Evolutionary conservation across 2,888 invertebrate genomes (phyloP).

Genomic region (Dasypolia templi): DNA sequence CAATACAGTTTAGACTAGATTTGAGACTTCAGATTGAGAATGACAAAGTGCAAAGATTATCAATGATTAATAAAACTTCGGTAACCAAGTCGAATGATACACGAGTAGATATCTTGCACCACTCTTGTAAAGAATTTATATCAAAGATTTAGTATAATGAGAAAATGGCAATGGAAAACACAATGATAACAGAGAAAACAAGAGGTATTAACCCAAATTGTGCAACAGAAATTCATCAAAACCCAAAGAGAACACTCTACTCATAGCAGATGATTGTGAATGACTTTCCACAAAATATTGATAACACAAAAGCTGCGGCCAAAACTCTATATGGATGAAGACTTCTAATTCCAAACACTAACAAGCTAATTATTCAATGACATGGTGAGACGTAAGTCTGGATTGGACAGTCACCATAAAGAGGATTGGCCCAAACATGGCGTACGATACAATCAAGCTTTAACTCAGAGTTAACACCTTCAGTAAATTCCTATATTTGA

Average conservation of each 20-base stretch:
- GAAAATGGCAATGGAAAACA: conserved; percentile 4
- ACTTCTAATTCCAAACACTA: conserved; percentile 55
- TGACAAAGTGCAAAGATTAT: conserved; percentile 17
- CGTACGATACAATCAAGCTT: conserved; percentile 76
- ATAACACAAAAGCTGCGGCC: conserved; percentile 84
- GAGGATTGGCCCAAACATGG: conserved; percentile 88
- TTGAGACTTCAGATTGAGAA: conserved; percentile 3
- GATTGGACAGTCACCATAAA: conserved; percentile 82
- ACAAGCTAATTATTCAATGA: conserved; percentile 27
- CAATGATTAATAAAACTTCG: not conserved
- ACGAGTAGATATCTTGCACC: not conserved
- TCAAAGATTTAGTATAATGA: not conserved
- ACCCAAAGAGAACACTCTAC: conserved; percentile 33
- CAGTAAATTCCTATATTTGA: conserved; percentile 31
- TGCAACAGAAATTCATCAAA: not conserved
- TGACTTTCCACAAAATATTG: conserved; percentile 35
- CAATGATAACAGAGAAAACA: conserved; percentile 10
- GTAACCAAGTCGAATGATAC: not conserved
- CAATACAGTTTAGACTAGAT: not conserved
- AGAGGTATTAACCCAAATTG: not conserved
- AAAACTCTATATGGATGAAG: conserved; percentile 86
- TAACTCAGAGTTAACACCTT: conserved; percentile 80
- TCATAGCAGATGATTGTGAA: conserved; percentile 30
- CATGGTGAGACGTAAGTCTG: conserved; percentile 66
- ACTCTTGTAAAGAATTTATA: not conserved